Conservation (phyloP, 1,140 invertebrate genomes). For the Drosophila suzukii region DNA sequence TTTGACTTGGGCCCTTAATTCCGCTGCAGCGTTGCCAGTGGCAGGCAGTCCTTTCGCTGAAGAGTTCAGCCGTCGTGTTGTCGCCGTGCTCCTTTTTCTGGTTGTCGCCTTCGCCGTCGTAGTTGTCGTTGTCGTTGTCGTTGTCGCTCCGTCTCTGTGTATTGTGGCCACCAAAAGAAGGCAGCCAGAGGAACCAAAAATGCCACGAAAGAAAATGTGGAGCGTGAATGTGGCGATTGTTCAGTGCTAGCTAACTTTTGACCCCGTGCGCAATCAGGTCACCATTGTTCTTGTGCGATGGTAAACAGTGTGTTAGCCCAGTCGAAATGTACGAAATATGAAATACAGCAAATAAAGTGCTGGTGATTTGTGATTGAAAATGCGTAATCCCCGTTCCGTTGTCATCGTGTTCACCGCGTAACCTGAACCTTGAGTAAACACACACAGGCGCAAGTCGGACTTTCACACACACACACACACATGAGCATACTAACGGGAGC, state of each 20-base stretch:
- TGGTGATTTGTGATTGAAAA: constrained; percentile 65
- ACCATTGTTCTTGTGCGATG: constrained; percentile 45
- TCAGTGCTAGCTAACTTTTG: constrained; percentile 72
- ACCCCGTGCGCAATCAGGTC: constrained; percentile 75
- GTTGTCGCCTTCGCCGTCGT: constrained; percentile 44
- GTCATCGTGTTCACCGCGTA: constrained; percentile 54
- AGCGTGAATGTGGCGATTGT: constrained; percentile 49
- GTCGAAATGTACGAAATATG: no score
- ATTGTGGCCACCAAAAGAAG: constrained; percentile 38
- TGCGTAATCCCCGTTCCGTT: constrained; percentile 67
- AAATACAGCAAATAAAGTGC: constrained; percentile 15
- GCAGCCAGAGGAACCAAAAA: constrained; percentile 44
- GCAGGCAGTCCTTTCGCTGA: constrained; percentile 80
- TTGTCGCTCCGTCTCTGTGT: constrained; percentile 35
- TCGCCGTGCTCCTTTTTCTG: constrained; percentile 43
- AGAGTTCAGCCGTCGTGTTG: constrained; percentile 73
- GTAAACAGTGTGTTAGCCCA: constrained; percentile 29
- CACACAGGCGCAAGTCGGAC: constrained; percentile 41
- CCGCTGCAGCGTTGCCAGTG: constrained; percentile 73
- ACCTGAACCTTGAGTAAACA: constrained; percentile 81
- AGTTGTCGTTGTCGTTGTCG: constrained; percentile 34
- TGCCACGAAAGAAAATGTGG: constrained; percentile 72
- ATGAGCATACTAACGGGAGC: constrained; percentile 11
- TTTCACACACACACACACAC: constrained; percentile 23
- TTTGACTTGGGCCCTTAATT: constrained; percentile 44